phyloP scores from a whole-genome alignment of 1,140 invertebrate species.

The Drosophila bocki region DNA sequence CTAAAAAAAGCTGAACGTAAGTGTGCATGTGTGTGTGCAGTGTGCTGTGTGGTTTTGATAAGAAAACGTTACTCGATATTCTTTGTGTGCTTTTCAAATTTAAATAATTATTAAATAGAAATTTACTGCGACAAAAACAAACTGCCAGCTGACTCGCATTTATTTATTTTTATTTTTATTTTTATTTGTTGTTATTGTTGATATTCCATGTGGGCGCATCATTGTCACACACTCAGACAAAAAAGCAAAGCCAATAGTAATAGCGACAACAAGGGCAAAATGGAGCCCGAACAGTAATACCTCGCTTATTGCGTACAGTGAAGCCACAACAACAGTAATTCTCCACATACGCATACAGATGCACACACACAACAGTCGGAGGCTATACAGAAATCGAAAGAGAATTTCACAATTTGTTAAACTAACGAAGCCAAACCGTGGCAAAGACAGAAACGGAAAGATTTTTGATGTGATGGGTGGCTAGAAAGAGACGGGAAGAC shows the following conservation, averaged over 20 bases:
- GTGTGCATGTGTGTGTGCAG: conserved; percentile 18
- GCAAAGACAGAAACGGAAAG: conserved; percentile 44
- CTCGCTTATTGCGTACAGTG: conserved; percentile 36
- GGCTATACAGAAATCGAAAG: conserved; percentile 38
- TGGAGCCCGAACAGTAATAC: conserved; percentile 35
- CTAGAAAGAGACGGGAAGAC: conserved; percentile 2
- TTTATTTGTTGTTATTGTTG: conserved; percentile 23
- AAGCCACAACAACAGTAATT: conserved; percentile 20
- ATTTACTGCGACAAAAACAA: neutral
- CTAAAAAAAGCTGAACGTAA: conserved; percentile 18
- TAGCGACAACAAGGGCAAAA: conserved; percentile 15
- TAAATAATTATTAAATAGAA: conserved; percentile 9
- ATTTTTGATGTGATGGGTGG: conserved; percentile 24
- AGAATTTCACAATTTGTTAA: conserved; percentile 56
- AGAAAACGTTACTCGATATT: conserved; percentile 6
- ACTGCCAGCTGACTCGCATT: conserved; percentile 32
- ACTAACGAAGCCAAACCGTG: conserved; percentile 54
- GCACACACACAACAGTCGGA: neutral
- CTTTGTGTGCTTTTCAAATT: conserved; percentile 6
- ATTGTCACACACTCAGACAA: conserved; percentile 4
- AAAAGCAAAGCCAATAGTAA: conserved; percentile 26
- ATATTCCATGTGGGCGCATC: conserved; percentile 49
- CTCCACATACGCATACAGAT: conserved; percentile 19
- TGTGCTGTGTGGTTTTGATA: conserved; percentile 4
- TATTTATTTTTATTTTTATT: neutral